Evolutionary conservation across 2,888 invertebrate genomes (phyloP).

Genomic region (Saturnia japonica): DNA sequence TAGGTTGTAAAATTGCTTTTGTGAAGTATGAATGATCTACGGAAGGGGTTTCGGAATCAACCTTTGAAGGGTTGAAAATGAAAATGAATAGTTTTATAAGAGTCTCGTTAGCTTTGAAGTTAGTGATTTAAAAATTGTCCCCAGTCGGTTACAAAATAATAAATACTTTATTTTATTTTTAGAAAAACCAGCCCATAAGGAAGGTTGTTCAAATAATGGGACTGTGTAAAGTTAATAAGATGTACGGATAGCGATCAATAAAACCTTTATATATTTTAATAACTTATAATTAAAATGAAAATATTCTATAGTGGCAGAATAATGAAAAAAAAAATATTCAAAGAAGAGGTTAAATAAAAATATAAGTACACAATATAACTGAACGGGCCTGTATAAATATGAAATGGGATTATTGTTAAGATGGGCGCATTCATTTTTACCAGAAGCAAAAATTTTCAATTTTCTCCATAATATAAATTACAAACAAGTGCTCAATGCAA

Average conservation of each 20-base stretch:
- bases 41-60: not conserved
- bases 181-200: not conserved
- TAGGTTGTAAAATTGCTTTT: not conserved
- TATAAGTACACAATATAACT: too few species aligned
- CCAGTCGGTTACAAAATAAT: not conserved
- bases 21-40: not conserved
- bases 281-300: too few species aligned
- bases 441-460: constrained; percentile 20
- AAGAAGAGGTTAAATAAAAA: too few species aligned
- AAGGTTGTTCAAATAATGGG: not conserved
- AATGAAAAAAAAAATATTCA: too few species aligned
- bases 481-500: not conserved
- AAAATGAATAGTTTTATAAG: not conserved
- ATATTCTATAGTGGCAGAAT: too few species aligned
- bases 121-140: not conserved
- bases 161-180: not conserved
- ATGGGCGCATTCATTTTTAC: not conserved
- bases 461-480: constrained; percentile 22
- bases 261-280: too few species aligned
- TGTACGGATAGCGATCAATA: too few species aligned
- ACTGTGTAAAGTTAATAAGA: too few species aligned
- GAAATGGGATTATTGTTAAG: not conserved
- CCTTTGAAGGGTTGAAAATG: not conserved
- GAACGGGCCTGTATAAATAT: not conserved
- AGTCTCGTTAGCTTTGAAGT: not conserved